Percentiles rank a stretch among this genome's conserved stretches.
These are phyloP conservation scores for Prunella strophiata DNA, from an alignment of 2,797 vertebrate genomes.

Conservation along the genomic window DNA sequence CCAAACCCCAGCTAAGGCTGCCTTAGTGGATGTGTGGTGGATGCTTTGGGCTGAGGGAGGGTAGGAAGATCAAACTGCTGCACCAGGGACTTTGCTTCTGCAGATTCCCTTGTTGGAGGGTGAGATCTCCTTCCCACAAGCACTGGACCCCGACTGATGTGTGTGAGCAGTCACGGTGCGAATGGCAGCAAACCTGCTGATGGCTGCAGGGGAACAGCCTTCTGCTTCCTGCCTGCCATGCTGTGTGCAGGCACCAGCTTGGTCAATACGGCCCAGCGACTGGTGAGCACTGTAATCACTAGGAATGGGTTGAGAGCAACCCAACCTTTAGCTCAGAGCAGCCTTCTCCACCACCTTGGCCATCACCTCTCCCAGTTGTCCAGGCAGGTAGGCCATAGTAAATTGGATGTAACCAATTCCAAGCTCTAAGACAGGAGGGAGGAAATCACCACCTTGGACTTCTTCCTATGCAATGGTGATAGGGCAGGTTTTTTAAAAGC, in stretches of 20 bases:
- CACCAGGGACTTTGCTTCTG: background rate
- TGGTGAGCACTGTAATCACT: background rate
- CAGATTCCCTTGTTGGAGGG: background rate
- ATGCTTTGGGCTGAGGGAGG: background rate
- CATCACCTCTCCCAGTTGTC: background rate
- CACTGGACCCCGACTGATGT: accelerated
- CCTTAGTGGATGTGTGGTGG: too few species aligned
- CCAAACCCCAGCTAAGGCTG: too few species aligned
- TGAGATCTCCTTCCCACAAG: background rate
- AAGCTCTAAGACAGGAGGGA: background rate
- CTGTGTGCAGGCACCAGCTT: background rate
- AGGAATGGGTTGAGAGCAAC: background rate
- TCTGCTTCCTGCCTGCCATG: background rate
- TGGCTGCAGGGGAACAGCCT: background rate
- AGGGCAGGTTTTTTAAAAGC: background rate
- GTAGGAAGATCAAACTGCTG: background rate
- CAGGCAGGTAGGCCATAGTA: background rate
- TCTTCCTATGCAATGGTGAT: background rate
- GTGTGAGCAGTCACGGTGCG: accelerated
- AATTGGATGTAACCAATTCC: background rate
- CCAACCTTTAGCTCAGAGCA: background rate
- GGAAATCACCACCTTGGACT: background rate
- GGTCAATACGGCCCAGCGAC: accelerated
- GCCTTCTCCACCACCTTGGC: background rate
- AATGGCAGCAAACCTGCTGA: background rate